Conservation (phyloP, 1,140 invertebrate species). For the Camponotus floridanus region DNA sequence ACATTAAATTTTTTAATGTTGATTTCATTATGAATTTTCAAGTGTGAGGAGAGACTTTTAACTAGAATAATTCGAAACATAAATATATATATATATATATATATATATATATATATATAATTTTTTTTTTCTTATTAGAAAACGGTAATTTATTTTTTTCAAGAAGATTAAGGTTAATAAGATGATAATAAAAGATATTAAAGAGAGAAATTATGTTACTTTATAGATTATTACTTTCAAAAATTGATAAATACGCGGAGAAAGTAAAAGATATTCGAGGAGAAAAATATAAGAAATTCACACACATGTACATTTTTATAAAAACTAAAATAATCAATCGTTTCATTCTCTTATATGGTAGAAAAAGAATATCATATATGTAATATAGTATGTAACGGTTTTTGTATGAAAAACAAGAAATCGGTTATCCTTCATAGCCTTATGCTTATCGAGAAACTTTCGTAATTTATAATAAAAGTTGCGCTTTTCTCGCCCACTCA, state of each 20-base stretch:
- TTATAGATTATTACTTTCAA: not conserved
- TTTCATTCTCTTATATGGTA: not conserved
- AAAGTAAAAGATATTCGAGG: not conserved
- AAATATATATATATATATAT: not conserved
- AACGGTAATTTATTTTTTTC: not conserved
- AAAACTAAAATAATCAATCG: not conserved
- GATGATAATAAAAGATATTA: no score
- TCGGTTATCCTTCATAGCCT: not conserved
- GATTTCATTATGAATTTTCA: not conserved
- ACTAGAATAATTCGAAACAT: not conserved
- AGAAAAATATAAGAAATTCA: not conserved
- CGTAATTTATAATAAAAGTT: slow-evolving; percentile 23
- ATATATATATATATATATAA: not conserved
- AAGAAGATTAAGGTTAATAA: not conserved
- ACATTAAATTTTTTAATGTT: no score
- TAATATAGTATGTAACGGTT: not conserved
- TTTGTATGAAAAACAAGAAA: not conserved
- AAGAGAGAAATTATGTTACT: no score
- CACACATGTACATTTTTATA: not conserved
- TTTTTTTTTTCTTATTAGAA: not conserved
- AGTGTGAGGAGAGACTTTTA: not conserved
- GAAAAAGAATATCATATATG: not conserved
- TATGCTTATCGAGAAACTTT: not conserved
- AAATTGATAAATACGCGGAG: not conserved
- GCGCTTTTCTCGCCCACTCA: not conserved